Percentiles rank a stretch among this genome's conserved stretches.
Conservation (phyloP, 2,888 invertebrate genomes). For the Apocheima hispidaria region DNA sequence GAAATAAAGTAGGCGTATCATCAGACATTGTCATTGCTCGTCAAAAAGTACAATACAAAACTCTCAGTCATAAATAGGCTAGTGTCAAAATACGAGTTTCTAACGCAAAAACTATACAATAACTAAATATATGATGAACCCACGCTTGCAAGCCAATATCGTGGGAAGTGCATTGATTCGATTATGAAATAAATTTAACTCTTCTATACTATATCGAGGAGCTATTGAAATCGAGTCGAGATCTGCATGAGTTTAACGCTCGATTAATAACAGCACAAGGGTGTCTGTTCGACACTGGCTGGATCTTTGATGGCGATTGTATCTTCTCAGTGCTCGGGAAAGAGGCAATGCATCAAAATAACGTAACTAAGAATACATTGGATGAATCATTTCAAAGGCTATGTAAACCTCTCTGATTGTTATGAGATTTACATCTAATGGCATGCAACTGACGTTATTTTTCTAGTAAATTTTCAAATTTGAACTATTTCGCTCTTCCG, state of each 20-base stretch:
- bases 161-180: constrained; percentile 72
- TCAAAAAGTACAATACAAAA: constrained; percentile 10
- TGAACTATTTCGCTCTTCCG: too few species aligned
- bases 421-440: too few species aligned
- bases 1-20: background rate
- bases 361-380: constrained; percentile 3
- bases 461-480: too few species aligned
- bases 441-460: too few species aligned
- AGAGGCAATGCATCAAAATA: constrained; percentile 24
- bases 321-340: constrained; percentile 32
- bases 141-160: constrained; percentile 53
- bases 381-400: background rate
- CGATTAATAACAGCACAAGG: constrained; percentile 56
- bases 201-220: constrained; percentile 53
- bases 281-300: constrained; percentile 43
- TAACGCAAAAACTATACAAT: constrained; percentile 39
- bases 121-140: constrained; percentile 45
- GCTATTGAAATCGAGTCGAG: constrained; percentile 61
- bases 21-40: background rate
- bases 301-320: constrained; percentile 34
- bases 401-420: background rate
- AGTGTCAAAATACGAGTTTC: constrained; percentile 36
- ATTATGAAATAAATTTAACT: constrained; percentile 71
- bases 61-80: constrained; percentile 27
- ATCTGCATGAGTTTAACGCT: constrained; percentile 62